phyloP scores from a whole-genome alignment of 64 coral and sea anemone species.

The Exaiptasia diaphana region DNA sequence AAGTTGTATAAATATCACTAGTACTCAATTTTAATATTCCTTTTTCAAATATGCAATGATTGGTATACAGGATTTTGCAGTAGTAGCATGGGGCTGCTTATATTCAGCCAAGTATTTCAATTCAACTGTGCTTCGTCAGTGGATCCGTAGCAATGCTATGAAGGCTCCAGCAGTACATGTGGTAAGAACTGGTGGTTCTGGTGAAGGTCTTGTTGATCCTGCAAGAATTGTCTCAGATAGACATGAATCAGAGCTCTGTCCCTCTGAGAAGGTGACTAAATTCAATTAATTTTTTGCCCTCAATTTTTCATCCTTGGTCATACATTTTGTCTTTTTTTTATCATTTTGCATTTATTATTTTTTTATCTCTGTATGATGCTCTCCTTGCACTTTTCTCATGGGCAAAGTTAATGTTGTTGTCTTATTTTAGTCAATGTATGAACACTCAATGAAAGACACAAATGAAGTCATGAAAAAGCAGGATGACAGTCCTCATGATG shows the following conservation, averaged over 20 bases:
- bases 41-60: background rate
- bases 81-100: constrained; percentile 89
- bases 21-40: background rate
- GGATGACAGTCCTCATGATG: too few species aligned
- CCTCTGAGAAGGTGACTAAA: constrained; percentile 14
- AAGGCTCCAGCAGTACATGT: constrained; percentile 76
- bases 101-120: constrained; percentile 73
- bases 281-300: background rate
- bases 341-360: too few species aligned
- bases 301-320: background rate
- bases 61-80: constrained; percentile 67
- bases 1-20: too few species aligned
- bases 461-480: too few species aligned
- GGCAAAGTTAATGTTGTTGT: too few species aligned
- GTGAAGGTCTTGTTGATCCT: constrained; percentile 42
- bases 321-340: too few species aligned
- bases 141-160: constrained; percentile 87
- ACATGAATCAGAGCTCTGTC: constrained; percentile 69
- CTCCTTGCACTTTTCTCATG: too few species aligned
- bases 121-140: constrained; percentile 35
- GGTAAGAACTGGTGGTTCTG: constrained; percentile 57
- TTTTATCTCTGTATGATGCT: too few species aligned
- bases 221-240: constrained; percentile 70
- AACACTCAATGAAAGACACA: too few species aligned
- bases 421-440: too few species aligned